These are phyloP conservation scores for Turritopsis dohrnii DNA, from an alignment of 30 jellyfish, hydroid and myxozoan species.

Conservation along the genomic window DNA sequence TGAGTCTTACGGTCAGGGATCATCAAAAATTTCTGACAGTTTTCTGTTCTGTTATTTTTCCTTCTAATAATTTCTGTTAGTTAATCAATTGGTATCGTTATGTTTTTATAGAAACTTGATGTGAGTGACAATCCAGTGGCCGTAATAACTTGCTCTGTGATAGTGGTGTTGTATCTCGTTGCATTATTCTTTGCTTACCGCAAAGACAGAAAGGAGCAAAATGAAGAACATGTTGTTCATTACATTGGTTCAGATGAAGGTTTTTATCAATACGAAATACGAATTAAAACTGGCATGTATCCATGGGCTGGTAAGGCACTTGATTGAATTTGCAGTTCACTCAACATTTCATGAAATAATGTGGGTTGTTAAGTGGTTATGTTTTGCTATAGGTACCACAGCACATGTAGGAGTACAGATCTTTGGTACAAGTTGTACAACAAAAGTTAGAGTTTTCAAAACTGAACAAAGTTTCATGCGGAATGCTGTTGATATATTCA, in stretches of 20 bases:
- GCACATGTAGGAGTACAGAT: conserved; percentile 84
- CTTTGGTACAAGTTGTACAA: conserved; percentile 64
- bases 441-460: conserved; percentile 64
- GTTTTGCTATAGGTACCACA: conserved; percentile 56
- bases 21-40: no score
- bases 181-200: conserved; percentile 56
- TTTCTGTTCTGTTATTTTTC: no score
- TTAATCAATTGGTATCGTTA: no score
- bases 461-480: conserved; percentile 61
- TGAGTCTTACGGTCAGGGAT: no score
- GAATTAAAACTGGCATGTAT: conserved; percentile 76
- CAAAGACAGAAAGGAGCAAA: conserved; percentile 58
- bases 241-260: conserved; percentile 80
- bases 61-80: no score
- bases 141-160: conserved; percentile 41
- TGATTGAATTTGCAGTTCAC: neutral
- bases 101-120: conserved; percentile 73
- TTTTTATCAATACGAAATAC: conserved; percentile 78
- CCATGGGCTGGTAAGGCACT: conserved; percentile 75
- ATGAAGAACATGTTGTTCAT: conserved; percentile 69
- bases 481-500: conserved; percentile 71
- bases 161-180: conserved; percentile 52
- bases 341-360: neutral
- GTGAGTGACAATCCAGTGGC: conserved; percentile 74
- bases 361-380: neutral